Conservation (phyloP, 1,140 invertebrate genomes). For the Limonius californicus region DNA sequence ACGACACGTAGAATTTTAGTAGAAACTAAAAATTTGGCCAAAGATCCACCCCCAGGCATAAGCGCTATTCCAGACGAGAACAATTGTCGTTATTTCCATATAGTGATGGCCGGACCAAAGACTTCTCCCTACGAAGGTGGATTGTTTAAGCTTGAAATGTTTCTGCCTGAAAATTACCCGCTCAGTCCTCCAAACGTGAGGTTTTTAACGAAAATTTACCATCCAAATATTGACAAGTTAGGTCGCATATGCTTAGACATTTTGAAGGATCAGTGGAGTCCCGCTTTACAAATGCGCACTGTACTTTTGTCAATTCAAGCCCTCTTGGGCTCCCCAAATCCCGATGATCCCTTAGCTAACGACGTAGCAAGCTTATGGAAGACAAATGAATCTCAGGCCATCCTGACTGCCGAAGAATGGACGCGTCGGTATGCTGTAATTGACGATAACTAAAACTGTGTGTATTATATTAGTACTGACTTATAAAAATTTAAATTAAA, state of each 20-base stretch:
- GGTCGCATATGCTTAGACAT: slow-evolving; percentile 78
- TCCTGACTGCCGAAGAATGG: slow-evolving; percentile 71
- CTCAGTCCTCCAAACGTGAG: slow-evolving; percentile 74
- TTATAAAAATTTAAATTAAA: too few species aligned
- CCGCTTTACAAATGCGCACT: slow-evolving; percentile 74
- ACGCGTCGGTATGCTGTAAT: slow-evolving; percentile 63
- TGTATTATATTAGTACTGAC: too few species aligned
- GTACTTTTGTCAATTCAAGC: slow-evolving; percentile 77
- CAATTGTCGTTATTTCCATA: slow-evolving; percentile 75
- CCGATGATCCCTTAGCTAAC: slow-evolving; percentile 69
- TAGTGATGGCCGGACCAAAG: slow-evolving; percentile 63
- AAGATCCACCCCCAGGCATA: slow-evolving; percentile 68
- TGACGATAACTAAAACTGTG: neutral
- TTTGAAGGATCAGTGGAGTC: slow-evolving; percentile 81
- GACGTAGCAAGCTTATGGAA: slow-evolving; percentile 72
- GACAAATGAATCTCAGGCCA: slow-evolving; percentile 69
- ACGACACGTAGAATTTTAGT: slow-evolving; percentile 40
- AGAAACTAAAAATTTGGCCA: slow-evolving; percentile 45
- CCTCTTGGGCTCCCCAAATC: slow-evolving; percentile 69
- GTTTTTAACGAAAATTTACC: slow-evolving; percentile 79
- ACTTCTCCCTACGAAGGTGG: slow-evolving; percentile 72
- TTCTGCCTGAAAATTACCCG: slow-evolving; percentile 77
- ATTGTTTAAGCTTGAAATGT: slow-evolving; percentile 73
- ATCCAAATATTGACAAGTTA: slow-evolving; percentile 79
- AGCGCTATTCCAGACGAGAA: slow-evolving; percentile 69